Base-by-base conservation (phyloP, 2,113 vertebrate species). In the Gymnobelideus leadbeateri region DNA sequence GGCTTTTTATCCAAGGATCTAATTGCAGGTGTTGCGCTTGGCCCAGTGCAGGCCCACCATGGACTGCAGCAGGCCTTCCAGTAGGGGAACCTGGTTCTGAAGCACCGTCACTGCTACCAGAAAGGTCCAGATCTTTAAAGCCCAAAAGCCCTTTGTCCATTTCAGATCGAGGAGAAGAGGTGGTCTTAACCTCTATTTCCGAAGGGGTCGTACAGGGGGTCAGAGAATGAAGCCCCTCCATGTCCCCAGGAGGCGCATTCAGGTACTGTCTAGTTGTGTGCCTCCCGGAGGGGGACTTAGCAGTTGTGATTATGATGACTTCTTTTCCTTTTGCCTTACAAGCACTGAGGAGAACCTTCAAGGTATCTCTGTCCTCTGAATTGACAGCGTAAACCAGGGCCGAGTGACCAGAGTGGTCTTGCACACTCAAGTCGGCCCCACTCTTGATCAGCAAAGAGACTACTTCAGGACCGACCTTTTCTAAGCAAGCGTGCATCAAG, bases 221-320 rank as follows among this genome's bases (percentile, higher is more conserved):
- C 0, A 98, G 95, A 49, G 97, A 97, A 51, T 89, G 19, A 49
- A 97, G 95, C 43, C 98, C 98, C 37, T 99, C 99, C 0, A 98
- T 96, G 46, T 99, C 99, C 19, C 98, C 98, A 37, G 99, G 99
- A 89, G 99, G 99, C 68, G 99, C 96, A 0, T 99, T 99, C 46
- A 99, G 97, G 97, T 99, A 99, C 97, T 99, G 99, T 89, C 98
- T 99, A 0, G 99, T 99, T 46, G 98, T 99, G 93, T 99, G 99
- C 95, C 98, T 98, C n/a, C 99, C 99, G 0, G 99, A 99, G 0
- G 98, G 97, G 0, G 99, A 99, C 95, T 98, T 99, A 84, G 99
- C 99, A 0, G 98, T 99, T 0, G 99, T 99, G 96, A 99, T 99
- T 95, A 99, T 99, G 95, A 99, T 99, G 21, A 99, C 99, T 90